Base-by-base conservation (phyloP, 2,888 invertebrate species). In the Dendrolimus pini region DNA sequence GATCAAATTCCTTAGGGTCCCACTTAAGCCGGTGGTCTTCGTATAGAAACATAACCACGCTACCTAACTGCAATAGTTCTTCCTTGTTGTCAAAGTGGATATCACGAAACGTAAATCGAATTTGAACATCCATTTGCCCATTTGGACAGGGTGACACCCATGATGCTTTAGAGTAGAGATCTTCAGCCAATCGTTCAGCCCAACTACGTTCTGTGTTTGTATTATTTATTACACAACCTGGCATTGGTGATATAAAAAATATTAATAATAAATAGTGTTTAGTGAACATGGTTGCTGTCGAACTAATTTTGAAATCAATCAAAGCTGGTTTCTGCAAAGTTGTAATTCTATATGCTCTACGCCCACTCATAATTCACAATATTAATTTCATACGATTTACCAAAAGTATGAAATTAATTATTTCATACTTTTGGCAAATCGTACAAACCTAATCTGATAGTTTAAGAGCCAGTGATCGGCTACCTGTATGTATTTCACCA, bases 11-110 rank as follows among this genome's bases (percentile, higher is more conserved):
- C 2, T 57, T 60, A 0, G 69, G 68, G n/a, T 79, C 64, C 81
- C 81, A 81, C 57, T 62, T 63, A 7, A 78, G 60, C n/a, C 76
- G 66, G 0, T 65, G 56, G n/a, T 81, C 77, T 0, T 12, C 54
- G 77, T 77, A 81, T 0, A 41, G 3, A 0, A 75, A 7, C 1
- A 54, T 42, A 14, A 67, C 60, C 71, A 12, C 6, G 12, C 9
- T 10, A 10, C 6, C 7, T 47, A 47, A 10, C 47, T 7, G 47
- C 12, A 47, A 72, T 0, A 63, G 42, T 53, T 74, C 71, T 41
- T 70, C 62, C 0, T 67, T 60, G 12, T 63, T 65, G 41, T 69
- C 61, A 9, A 77, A 77, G 2, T 54, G 55, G 54, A 84, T 82
- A 0, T 61, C 61, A 60, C 69, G 75, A 12, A 84, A 52, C 0